A percentile compares a stretch with the other conserved stretches of the same genome.
Conservation (phyloP, 2,888 invertebrate genomes). For the Eulithis prunata region DNA sequence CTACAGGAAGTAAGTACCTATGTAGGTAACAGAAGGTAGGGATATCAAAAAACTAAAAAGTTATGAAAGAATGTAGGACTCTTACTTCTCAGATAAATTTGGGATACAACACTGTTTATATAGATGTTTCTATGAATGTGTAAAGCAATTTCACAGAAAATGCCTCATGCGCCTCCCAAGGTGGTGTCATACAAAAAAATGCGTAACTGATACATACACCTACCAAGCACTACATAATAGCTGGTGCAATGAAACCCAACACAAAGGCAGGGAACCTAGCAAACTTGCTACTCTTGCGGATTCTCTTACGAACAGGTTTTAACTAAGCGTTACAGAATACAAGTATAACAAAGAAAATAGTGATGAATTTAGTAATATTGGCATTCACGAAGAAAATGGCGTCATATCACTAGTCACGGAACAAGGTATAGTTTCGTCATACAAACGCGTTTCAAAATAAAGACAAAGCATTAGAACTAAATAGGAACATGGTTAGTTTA, state of each 20-base stretch:
- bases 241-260: slow-evolving; percentile 42
- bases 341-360: slow-evolving; percentile 71
- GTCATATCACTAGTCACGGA: slow-evolving; percentile 84
- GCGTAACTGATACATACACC: slow-evolving; percentile 54
- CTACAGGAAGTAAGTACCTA: slow-evolving; percentile 26
- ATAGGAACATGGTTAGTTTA: slow-evolving; percentile 61
- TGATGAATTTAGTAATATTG: slow-evolving; percentile 78
- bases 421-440: slow-evolving; percentile 83
- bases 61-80: background rate
- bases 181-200: slow-evolving; percentile 74
- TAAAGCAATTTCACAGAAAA: slow-evolving; percentile 55
- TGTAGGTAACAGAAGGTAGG: background rate
- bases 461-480: slow-evolving; percentile 63
- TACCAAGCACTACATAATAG: slow-evolving; percentile 35
- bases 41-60: slow-evolving; percentile 8
- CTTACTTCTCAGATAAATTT: background rate
- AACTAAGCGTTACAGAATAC: slow-evolving; percentile 20
- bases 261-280: slow-evolving; percentile 12
- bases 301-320: slow-evolving; percentile 14
- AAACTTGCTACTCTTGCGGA: slow-evolving; percentile 17
- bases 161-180: slow-evolving; percentile 58
- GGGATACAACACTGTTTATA: background rate
- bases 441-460: slow-evolving; percentile 67
- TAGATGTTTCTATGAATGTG: slow-evolving; percentile 14
- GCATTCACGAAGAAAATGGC: slow-evolving; percentile 85